Conservation (phyloP, 2,113 vertebrate species). For the Cranoglanis bouderius region DNA sequence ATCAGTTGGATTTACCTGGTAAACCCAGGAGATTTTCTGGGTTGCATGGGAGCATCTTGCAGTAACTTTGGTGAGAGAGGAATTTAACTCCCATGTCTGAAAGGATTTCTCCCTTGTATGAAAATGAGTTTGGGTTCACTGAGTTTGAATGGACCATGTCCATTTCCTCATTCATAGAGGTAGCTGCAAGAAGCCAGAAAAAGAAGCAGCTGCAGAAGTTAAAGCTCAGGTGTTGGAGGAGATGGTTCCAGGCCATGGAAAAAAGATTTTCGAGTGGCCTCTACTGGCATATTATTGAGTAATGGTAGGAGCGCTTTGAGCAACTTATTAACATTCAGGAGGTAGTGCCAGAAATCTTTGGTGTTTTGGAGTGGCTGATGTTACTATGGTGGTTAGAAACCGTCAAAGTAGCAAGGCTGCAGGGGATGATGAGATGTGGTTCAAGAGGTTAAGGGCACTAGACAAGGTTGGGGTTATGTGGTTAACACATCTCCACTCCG, state of each 20-base stretch:
- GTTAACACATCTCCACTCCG: background rate
- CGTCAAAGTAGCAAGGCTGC: background rate
- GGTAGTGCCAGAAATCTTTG: background rate
- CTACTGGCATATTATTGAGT: background rate
- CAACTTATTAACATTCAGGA: background rate
- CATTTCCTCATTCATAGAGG: background rate
- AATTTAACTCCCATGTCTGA: background rate
- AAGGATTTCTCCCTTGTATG: background rate
- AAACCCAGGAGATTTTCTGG: background rate
- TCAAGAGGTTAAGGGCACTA: background rate
- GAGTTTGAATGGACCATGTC: slow-evolving; percentile 8
- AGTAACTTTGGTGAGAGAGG: background rate
- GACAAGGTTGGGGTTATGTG: background rate
- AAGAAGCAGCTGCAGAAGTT: background rate
- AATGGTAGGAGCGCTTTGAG: background rate
- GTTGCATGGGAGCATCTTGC: background rate
- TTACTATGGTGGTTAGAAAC: background rate
- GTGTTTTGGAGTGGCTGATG: background rate
- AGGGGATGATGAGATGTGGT: background rate
- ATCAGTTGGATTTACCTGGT: background rate
- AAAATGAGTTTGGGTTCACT: slow-evolving; percentile 3
- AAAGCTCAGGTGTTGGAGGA: background rate
- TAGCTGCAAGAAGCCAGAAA: background rate
- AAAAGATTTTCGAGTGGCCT: background rate
- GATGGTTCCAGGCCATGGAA: background rate